A percentile compares a stretch with the other conserved stretches of the same genome.
phyloP scores from a whole-genome alignment of 2,113 vertebrate genomes.

The Pycnonotus jocosus region DNA sequence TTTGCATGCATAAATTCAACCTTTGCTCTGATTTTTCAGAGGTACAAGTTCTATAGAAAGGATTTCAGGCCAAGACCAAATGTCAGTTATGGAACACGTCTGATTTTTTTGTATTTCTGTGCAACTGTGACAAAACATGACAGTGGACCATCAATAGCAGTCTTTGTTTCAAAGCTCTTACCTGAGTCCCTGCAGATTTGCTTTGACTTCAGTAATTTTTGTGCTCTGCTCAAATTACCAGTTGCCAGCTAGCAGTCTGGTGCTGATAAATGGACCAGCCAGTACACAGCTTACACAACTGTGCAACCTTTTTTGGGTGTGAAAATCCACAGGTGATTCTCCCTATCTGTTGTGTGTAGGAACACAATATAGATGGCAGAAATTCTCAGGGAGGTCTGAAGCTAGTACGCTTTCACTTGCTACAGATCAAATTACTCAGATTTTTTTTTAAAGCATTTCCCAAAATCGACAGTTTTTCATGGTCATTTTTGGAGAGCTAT shows the following conservation, averaged over 20 bases:
- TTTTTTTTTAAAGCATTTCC: neutral
- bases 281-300: neutral
- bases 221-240: neutral
- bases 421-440: neutral
- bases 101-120: neutral
- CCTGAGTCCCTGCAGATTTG: neutral
- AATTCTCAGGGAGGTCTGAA: neutral
- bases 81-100: neutral
- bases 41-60: neutral
- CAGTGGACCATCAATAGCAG: neutral
- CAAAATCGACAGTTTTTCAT: neutral
- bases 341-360: accelerated
- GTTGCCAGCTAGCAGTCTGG: neutral
- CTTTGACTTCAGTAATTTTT: neutral
- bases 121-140: neutral
- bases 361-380: neutral
- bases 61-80: neutral
- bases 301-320: neutral
- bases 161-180: neutral
- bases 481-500: neutral
- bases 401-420: accelerated
- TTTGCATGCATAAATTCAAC: neutral
- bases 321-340: neutral
- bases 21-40: neutral
- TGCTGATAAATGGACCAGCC: neutral